Conservation (phyloP, 2,797 vertebrate genomes). For the Diglossa cyanea region DNA sequence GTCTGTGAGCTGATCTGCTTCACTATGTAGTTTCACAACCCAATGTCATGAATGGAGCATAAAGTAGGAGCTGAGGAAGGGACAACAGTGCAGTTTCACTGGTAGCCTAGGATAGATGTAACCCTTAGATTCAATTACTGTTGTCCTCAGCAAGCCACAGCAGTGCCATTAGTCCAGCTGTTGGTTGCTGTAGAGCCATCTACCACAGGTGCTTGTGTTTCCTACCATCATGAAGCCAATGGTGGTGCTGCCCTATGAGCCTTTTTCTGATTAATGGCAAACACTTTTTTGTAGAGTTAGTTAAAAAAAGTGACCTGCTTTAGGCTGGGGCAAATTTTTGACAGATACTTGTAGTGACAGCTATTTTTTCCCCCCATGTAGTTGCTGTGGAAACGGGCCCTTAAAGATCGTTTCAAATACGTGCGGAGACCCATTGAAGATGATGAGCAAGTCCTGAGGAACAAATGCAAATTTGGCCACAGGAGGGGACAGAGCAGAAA, state of each 20-base stretch:
- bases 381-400: slow-evolving; percentile 76
- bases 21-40: fast-evolving
- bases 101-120: neutral
- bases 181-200: neutral
- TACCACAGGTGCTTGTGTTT: neutral
- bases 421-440: slow-evolving; percentile 74
- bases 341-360: neutral
- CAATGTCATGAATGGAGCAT: neutral
- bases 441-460: slow-evolving; percentile 76
- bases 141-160: neutral
- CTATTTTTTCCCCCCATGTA: neutral
- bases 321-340: neutral
- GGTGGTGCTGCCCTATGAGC: neutral
- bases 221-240: neutral
- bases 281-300: neutral
- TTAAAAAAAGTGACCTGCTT: neutral
- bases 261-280: neutral
- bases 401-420: slow-evolving; percentile 79
- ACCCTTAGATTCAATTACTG: neutral
- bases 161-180: neutral
- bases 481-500: slow-evolving; percentile 69
- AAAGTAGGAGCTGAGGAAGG: neutral
- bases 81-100: neutral
- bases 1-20: neutral
- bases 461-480: slow-evolving; percentile 77